phyloP scores from a whole-genome alignment of 2,888 invertebrate species.

The Thymelicus acteon region DNA sequence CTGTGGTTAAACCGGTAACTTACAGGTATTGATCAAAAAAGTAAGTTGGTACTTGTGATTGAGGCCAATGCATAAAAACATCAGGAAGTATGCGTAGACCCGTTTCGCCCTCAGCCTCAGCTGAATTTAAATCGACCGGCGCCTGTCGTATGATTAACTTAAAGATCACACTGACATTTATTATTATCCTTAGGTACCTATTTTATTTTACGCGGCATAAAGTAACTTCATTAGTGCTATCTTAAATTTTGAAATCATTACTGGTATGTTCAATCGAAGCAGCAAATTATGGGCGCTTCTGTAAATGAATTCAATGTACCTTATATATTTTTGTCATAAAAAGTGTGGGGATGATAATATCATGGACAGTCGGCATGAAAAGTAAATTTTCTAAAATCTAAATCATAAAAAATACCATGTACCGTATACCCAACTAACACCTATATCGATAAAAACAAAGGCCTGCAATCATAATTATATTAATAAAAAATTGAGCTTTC shows the following conservation, averaged over 20 bases:
- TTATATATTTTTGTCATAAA: too few species aligned
- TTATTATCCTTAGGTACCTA: conserved; percentile 48
- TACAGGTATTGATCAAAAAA: conserved; percentile 26
- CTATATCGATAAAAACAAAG: too few species aligned
- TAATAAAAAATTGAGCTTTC: too few species aligned
- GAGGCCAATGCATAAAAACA: conserved; percentile 47
- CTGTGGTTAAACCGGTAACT: conserved; percentile 27
- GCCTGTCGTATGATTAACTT: conserved; percentile 45
- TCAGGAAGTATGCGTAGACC: conserved; percentile 71
- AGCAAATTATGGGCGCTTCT: neutral
- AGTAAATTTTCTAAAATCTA: too few species aligned
- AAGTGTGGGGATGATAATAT: too few species aligned
- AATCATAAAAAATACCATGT: too few species aligned
- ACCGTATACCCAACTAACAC: too few species aligned
- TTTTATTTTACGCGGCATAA: conserved; percentile 19
- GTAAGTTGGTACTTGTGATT: conserved; percentile 38
- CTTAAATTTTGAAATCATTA: conserved; percentile 8
- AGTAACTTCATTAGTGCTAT: conserved; percentile 7
- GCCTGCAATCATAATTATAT: too few species aligned
- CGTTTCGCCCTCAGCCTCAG: conserved; percentile 75
- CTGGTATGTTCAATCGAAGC: neutral
- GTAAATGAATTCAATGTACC: neutral
- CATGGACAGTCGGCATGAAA: too few species aligned
- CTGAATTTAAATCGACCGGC: conserved; percentile 64
- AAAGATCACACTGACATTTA: conserved; percentile 81